Evolutionary conservation across 2,113 vertebrate species (phyloP).

Genomic region (Polyodon spathula): DNA sequence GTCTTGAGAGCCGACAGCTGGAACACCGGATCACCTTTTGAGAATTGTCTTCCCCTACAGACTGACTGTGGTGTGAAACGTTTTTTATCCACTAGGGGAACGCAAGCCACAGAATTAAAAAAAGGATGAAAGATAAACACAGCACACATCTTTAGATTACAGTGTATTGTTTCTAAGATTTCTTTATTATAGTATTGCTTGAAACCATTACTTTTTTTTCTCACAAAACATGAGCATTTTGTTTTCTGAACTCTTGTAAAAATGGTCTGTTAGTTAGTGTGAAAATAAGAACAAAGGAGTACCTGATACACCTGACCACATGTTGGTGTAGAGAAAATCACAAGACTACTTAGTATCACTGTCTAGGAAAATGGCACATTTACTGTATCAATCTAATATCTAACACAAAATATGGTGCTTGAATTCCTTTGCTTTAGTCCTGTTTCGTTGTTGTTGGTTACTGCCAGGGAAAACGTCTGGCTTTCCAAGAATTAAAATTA

Average conservation of each 20-base stretch:
- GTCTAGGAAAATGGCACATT: no score
- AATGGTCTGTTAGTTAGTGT: no score
- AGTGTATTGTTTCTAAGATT: no score
- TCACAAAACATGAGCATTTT: not conserved
- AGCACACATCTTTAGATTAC: no score
- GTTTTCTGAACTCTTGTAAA: no score
- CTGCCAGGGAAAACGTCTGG: not conserved
- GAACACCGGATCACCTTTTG: no score
- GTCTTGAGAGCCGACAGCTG: conserved; percentile 69
- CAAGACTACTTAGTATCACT: conserved; percentile 5
- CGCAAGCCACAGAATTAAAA: not conserved
- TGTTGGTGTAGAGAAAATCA: conserved; percentile 19
- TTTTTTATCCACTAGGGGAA: conserved; percentile 31
- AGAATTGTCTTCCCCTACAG: no score
- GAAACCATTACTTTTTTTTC: no score
- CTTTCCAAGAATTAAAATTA: not conserved
- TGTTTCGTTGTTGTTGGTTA: not conserved
- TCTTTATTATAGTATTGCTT: no score
- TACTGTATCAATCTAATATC: not conserved
- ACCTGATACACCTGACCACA: not conserved
- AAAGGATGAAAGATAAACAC: no score
- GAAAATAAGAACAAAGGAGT: no score
- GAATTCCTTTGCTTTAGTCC: not conserved
- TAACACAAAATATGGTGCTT: not conserved
- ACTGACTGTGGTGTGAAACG: conserved; percentile 6